A percentile compares a stretch with the other conserved stretches of the same genome.
phyloP scores from a whole-genome alignment of 1,140 invertebrate genomes.

The Dinothrombium tinctorium region DNA sequence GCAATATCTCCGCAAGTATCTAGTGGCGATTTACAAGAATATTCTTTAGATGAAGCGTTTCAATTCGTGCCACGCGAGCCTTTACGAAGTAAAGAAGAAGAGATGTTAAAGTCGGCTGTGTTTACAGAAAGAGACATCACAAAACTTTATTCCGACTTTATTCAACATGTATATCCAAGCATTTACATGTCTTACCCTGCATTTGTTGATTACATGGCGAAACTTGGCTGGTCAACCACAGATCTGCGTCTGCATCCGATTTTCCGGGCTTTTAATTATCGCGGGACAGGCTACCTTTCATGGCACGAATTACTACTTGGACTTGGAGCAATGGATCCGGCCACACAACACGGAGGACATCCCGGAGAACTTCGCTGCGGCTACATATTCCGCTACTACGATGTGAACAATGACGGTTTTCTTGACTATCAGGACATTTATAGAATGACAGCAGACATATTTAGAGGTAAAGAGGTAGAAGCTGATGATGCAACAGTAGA shows the following conservation, averaged over 20 bases:
- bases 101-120: conserved; percentile 10
- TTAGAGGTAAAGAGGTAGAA: background rate
- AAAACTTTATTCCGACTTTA: conserved; percentile 10
- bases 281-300: conserved; percentile 14
- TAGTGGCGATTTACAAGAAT: too few species aligned
- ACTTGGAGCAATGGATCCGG: conserved; percentile 28
- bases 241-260: background rate
- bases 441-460: conserved; percentile 1
- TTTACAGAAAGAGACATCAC: conserved; percentile 9
- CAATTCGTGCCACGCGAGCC: conserved; percentile 1
- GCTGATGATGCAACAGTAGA: conserved; percentile 6
- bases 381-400: conserved; percentile 13
- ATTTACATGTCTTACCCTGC: conserved; percentile 8
- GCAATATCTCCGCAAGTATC: too few species aligned
- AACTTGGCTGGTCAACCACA: conserved; percentile 1
- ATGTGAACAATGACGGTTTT: conserved; percentile 7
- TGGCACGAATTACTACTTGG: conserved; percentile 27
- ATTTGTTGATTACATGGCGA: conserved; percentile 11
- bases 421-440: background rate
- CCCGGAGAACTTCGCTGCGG: conserved; percentile 2
- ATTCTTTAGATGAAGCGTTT: conserved; percentile 4
- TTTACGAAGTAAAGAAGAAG: conserved; percentile 1
- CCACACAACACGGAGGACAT: conserved; percentile 30
- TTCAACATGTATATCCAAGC: conserved; percentile 13
- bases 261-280: background rate